These are phyloP conservation scores for Argyrosomus japonicus DNA, from an alignment of 2,113 vertebrate genomes.

Conservation along the genomic window DNA sequence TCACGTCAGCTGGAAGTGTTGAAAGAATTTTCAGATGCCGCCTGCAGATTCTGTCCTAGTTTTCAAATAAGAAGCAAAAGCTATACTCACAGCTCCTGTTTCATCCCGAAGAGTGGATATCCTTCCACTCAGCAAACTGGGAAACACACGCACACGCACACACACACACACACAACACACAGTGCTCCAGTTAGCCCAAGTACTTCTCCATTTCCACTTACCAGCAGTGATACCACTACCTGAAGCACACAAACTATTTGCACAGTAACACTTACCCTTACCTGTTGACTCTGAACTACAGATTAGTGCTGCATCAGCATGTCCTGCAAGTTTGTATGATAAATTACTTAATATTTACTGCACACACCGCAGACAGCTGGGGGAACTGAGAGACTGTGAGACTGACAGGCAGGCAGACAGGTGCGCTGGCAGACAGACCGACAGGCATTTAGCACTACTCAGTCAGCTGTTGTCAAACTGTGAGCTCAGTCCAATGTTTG, in stretches of 20 bases:
- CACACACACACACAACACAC: constrained; percentile 24
- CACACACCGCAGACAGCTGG: constrained; percentile 41
- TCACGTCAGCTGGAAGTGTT: background rate
- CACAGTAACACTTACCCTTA: background rate
- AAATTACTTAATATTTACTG: background rate
- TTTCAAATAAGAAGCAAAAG: constrained; percentile 23
- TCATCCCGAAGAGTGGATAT: constrained; percentile 99
- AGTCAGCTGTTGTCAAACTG: constrained; percentile 69
- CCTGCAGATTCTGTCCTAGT: constrained; percentile 24
- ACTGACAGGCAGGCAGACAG: constrained; percentile 40
- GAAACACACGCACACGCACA: constrained; percentile 57
- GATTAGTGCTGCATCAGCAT: constrained; percentile 8
- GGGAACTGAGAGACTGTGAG: constrained; percentile 32
- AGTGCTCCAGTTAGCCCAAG: constrained; percentile 31
- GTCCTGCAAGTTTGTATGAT: background rate
- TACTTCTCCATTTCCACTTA: constrained; percentile 46
- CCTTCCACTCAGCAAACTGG: constrained; percentile 97
- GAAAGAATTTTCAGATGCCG: background rate
- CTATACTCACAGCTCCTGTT: constrained; percentile 97
- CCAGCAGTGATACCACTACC: constrained; percentile 9
- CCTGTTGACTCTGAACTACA: constrained; percentile 5
- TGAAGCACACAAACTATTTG: constrained; percentile 1
- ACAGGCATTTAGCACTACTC: constrained; percentile 43
- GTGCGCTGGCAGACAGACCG: constrained; percentile 50
- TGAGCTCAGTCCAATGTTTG: constrained; percentile 47